A percentile compares a stretch with the other conserved stretches of the same genome.
phyloP scores from a whole-genome alignment of 2,888 invertebrate genomes.

The Athalia cordata region DNA sequence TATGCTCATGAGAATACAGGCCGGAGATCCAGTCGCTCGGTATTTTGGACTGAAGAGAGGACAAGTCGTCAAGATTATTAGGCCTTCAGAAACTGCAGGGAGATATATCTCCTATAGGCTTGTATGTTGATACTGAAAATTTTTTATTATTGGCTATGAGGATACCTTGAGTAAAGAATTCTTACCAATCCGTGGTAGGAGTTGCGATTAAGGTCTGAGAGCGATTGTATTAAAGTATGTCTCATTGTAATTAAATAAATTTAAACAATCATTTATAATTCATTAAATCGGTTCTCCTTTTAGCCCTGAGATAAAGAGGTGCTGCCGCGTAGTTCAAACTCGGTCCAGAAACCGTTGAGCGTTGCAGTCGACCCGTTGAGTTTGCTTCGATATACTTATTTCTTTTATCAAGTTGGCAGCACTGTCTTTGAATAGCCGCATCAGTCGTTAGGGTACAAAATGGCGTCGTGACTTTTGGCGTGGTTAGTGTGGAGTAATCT shows the following conservation, averaged over 20 bases:
- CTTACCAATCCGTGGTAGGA: neutral
- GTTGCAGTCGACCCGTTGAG: too few species aligned
- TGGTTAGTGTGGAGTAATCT: neutral
- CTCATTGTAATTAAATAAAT: too few species aligned
- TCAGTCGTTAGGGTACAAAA: neutral
- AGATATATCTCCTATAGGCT: constrained; percentile 98
- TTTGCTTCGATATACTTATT: too few species aligned
- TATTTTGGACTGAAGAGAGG: constrained; percentile 99
- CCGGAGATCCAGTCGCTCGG: constrained; percentile 97
- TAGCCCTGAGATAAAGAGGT: too few species aligned
- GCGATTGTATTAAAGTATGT: too few species aligned
- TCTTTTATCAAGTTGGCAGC: too few species aligned
- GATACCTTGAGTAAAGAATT: neutral
- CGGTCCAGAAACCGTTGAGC: too few species aligned
- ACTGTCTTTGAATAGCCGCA: too few species aligned
- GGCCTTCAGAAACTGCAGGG: constrained; percentile 98
- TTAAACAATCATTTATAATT: too few species aligned
- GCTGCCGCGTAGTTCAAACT: too few species aligned
- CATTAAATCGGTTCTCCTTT: too few species aligned
- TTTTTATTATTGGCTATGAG: neutral
- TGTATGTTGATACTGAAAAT: constrained; percentile 80
- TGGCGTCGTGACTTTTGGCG: neutral
- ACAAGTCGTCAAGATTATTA: constrained; percentile 98
- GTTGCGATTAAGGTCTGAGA: neutral
- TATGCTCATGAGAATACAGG: constrained; percentile 99